Conservation (phyloP, 2,888 invertebrate genomes). For the Caenorhabditis imperialis region DNA sequence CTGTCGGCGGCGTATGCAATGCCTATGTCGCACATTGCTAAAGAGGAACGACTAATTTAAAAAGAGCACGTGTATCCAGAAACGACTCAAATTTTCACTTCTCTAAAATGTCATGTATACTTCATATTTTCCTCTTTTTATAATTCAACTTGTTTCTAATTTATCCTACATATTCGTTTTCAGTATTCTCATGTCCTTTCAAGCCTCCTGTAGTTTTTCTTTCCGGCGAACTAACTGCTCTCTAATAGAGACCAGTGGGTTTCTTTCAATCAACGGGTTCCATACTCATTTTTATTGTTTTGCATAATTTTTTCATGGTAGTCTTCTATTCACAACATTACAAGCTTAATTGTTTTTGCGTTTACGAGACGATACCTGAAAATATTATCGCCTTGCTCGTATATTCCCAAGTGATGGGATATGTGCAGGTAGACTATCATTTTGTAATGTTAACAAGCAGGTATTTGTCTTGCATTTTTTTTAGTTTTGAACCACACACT, state of each 20-base stretch:
- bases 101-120: no score
- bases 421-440: conserved; percentile 21
- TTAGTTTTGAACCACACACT: background rate
- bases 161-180: conserved; percentile 41
- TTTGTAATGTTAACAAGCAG: conserved; percentile 35
- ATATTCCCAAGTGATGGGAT: conserved; percentile 43
- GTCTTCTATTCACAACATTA: background rate
- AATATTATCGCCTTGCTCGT: conserved; percentile 16
- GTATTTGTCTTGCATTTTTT: conserved; percentile 1
- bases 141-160: background rate
- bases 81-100: background rate
- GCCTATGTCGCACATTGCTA: conserved; percentile 71
- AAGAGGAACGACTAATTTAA: conserved; percentile 75
- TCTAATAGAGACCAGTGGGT: conserved; percentile 35
- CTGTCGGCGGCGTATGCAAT: conserved; percentile 69
- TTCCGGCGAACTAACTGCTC: conserved; percentile 48
- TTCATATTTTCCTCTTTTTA: background rate
- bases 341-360: no score
- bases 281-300: background rate
- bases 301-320: background rate
- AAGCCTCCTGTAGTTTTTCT: conserved; percentile 35
- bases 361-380: background rate
- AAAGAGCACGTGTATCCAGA: background rate
- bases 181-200: conserved; percentile 52
- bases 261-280: conserved; percentile 34